These are phyloP conservation scores for Neoaliturus tenellus DNA, from an alignment of 2,888 invertebrate genomes.

Conservation along the genomic window DNA sequence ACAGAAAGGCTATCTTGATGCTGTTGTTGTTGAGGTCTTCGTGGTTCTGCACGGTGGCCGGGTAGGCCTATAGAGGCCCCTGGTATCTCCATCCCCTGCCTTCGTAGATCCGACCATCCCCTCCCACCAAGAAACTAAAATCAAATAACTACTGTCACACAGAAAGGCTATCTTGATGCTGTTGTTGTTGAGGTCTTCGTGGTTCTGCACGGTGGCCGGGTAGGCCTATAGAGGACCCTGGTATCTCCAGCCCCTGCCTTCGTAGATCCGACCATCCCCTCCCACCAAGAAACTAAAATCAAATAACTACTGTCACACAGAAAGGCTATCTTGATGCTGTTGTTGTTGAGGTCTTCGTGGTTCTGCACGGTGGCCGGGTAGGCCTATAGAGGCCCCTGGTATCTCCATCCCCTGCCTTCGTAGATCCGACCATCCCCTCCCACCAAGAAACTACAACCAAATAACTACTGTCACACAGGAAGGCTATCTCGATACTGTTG, in stretches of 20 bases:
- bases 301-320: too few species aligned
- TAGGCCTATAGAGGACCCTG: not conserved
- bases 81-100: not conserved
- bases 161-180: too few species aligned
- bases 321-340: too few species aligned
- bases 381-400: not conserved
- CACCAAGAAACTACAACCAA: not conserved
- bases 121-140: slow-evolving; percentile 1
- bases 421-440: not conserved
- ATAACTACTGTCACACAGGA: too few species aligned
- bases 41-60: not conserved
- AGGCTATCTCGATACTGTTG: too few species aligned
- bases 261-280: not conserved
- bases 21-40: not conserved
- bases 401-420: not conserved
- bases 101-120: not conserved
- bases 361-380: not conserved
- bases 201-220: not conserved
- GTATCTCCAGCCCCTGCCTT: not conserved
- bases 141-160: too few species aligned
- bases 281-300: not conserved
- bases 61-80: not conserved
- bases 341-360: not conserved
- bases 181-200: not conserved
- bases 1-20: too few species aligned